Evolutionary conservation across 2,888 invertebrate species (phyloP).

Genomic region (Siphlonurus alternatus): DNA sequence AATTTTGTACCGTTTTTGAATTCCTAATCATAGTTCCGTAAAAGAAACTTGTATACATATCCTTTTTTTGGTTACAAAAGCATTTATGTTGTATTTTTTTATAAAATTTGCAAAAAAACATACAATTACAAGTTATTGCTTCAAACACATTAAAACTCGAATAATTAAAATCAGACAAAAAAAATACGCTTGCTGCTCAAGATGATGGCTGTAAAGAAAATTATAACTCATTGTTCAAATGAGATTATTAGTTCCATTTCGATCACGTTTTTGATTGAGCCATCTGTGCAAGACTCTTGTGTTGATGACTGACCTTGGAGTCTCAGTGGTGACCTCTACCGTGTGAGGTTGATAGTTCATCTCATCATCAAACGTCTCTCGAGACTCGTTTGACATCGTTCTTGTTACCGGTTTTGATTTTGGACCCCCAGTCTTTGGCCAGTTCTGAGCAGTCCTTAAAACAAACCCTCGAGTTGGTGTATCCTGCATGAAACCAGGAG

Average conservation of each 20-base stretch:
- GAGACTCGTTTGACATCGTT: not conserved
- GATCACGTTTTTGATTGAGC: not conserved
- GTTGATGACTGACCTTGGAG: not conserved
- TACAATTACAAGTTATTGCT: too few species aligned
- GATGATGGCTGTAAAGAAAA: too few species aligned
- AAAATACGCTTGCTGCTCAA: too few species aligned
- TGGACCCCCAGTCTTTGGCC: not conserved
- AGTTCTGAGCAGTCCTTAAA: not conserved
- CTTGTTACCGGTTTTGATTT: not conserved
- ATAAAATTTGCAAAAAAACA: too few species aligned
- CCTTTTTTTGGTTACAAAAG: too few species aligned
- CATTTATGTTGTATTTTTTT: too few species aligned
- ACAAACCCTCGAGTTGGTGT: not conserved
- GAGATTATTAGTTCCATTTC: not conserved
- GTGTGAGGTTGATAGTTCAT: not conserved
- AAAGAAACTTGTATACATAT: too few species aligned
- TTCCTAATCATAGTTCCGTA: too few species aligned
- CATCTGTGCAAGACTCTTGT: not conserved
- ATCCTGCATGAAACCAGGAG: not conserved
- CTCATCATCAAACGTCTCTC: not conserved
- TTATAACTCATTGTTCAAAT: too few species aligned
- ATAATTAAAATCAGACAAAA: too few species aligned
- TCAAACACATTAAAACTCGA: too few species aligned
- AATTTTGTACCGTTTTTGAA: too few species aligned
- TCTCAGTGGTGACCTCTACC: not conserved